A percentile compares a stretch with the other conserved stretches of the same genome.
Evolutionary conservation across 2,113 vertebrate species (phyloP).

Genomic region (Sterna hirundo): DNA sequence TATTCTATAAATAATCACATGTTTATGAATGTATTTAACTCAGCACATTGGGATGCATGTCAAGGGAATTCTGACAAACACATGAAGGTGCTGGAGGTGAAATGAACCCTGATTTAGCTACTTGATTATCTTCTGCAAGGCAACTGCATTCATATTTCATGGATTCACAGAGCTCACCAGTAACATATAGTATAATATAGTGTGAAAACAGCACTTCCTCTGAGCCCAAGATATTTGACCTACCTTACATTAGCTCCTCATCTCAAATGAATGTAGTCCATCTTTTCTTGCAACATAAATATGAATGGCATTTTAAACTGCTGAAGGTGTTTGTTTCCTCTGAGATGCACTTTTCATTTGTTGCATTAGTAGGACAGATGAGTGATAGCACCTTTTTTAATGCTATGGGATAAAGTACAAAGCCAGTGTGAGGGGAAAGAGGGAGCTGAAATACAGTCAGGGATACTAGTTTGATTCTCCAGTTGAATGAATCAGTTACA

Average conservation of each 20-base stretch:
- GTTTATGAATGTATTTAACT: neutral
- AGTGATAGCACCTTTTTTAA: neutral
- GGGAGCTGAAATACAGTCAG: neutral
- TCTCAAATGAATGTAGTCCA: neutral
- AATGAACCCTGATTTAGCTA: neutral
- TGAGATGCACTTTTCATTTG: conserved; percentile 33
- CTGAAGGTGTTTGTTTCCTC: neutral
- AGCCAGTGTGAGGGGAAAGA: neutral
- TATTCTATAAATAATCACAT: neutral
- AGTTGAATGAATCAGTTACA: neutral
- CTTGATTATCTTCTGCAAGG: neutral
- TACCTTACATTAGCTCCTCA: neutral
- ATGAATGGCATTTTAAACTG: neutral
- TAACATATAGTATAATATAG: neutral
- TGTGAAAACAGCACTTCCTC: neutral
- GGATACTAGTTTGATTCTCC: neutral
- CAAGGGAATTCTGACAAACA: neutral
- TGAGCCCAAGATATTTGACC: neutral
- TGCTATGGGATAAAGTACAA: neutral
- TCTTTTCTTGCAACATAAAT: neutral
- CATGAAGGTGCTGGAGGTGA: neutral
- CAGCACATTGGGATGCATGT: neutral
- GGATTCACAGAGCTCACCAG: neutral
- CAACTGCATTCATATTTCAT: neutral
- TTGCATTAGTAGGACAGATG: neutral